Base-by-base conservation (phyloP, 2,797 vertebrate species). In the Poeciliopsis infans region DNA sequence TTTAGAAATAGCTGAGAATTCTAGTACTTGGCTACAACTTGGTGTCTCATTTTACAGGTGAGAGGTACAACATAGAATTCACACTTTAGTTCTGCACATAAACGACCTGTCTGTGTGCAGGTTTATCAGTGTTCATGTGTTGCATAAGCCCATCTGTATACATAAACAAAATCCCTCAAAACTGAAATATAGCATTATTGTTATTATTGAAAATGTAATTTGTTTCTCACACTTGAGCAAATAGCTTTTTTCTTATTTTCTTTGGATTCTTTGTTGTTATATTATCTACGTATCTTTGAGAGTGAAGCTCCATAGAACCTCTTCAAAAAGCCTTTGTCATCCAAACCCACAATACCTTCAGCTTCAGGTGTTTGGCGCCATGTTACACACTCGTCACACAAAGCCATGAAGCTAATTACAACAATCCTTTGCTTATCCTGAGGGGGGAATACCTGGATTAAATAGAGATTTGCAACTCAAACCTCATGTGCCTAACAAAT, bases 371-470 rank as follows among this genome's bases (percentile, higher is more conserved):
- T 90, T 91, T 75, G n/a, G 82, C 86, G 85, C 83, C 78, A 81
- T 89, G 89, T 90, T 91, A 90, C 89, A 92, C 90, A 89, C 75
- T 73, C 78, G 86, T 85, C 84, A 79, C 85, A 87, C 92, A 83
- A 78, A 77, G 81, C 84, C 78, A 73, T 81, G 88, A 79, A 88
- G 90, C 91, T 95, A 95, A 95, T 95, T 95, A 94, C 93, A 91
- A 88, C 92, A 94, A 95, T 94, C 89, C 91, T 78, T 64, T 85
- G 90, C 88, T 95, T 91, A 93, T 93, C 90, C 94, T 90, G 86
- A 86, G 85, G 90, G 90, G 90, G 82, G 86, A 93, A 93, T 92
- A 93, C 91, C 92, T 95, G 94, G 94, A 95, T 95, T 95, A 95
- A 83, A 82, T 84, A 81, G 92, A 95, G 93, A 94, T 95, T 95